Percentiles rank a stretch among this genome's conserved stretches.
Conservation (phyloP, 1,140 invertebrate genomes). For the Mercenaria mercenaria region DNA sequence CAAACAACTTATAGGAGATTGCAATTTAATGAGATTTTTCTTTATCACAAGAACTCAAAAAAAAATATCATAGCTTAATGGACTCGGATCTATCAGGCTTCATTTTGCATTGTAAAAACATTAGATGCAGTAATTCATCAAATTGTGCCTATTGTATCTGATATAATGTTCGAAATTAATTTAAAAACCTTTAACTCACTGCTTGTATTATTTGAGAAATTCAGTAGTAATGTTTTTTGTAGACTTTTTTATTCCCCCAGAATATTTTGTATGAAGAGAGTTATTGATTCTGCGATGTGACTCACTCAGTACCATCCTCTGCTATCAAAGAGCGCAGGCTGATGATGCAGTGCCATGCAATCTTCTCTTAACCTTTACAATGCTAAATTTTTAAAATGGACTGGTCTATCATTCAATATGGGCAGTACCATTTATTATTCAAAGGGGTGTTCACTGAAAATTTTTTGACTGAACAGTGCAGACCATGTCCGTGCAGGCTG, state of each 20-base stretch:
- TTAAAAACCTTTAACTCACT: neutral
- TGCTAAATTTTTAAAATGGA: no score
- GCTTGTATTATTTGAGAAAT: neutral
- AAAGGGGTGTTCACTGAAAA: no score
- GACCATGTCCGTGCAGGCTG: no score
- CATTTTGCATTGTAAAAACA: neutral
- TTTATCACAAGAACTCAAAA: no score
- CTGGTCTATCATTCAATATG: no score
- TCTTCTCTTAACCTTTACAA: neutral
- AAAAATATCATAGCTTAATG: neutral
- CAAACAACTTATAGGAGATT: no score
- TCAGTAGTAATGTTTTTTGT: neutral
- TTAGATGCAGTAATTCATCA: neutral
- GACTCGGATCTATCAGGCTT: neutral
- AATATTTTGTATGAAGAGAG: neutral
- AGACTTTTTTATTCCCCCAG: neutral
- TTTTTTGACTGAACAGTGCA: no score
- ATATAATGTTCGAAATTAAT: neutral
- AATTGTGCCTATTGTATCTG: neutral
- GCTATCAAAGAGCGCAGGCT: neutral
- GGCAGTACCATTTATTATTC: no score
- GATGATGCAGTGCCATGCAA: neutral
- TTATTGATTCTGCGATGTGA: slow-evolving; percentile 4
- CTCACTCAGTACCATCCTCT: neutral
- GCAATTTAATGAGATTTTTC: no score